Evolutionary conservation across 2,888 invertebrate genomes (phyloP).

Genomic region (Dasysyrphus tricinctus): DNA sequence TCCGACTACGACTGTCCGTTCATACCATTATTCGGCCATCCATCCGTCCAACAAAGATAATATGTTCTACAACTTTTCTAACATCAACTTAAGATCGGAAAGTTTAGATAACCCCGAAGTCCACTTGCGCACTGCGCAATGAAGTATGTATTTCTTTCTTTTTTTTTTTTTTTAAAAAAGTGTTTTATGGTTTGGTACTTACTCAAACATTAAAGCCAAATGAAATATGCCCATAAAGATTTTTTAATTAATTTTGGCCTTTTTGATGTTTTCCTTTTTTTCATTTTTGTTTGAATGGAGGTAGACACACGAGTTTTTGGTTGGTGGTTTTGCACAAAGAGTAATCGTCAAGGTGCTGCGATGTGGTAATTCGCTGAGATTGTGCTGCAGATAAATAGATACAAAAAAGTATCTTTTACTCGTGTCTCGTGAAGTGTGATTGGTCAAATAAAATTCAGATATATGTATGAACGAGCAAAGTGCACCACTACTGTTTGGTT

Average conservation of each 20-base stretch:
- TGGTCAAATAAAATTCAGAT: constrained; percentile 5
- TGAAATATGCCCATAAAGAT: constrained; percentile 66
- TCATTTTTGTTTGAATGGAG: constrained; percentile 27
- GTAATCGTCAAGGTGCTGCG: constrained; percentile 42
- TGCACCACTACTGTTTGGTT: constrained; percentile 23
- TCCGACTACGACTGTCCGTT: too few relatives aligned
- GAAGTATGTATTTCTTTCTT: too few relatives aligned
- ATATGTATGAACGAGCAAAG: not conserved
- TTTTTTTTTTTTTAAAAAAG: constrained; percentile 30
- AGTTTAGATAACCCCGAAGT: constrained; percentile 54
- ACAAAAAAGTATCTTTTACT: constrained; percentile 51
- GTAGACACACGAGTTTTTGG: constrained; percentile 35
- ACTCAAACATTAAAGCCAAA: constrained; percentile 69
- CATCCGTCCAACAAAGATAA: constrained; percentile 14
- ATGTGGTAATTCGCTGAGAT: constrained; percentile 64
- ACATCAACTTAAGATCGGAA: constrained; percentile 46
- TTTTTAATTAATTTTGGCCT: constrained; percentile 46
- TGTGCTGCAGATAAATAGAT: constrained; percentile 54
- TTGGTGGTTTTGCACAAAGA: constrained; percentile 36
- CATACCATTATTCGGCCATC: not conserved
- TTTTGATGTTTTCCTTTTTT: constrained; percentile 30
- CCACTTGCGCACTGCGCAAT: constrained; percentile 66
- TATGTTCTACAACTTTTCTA: constrained; percentile 61
- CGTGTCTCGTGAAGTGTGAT: constrained; percentile 3
- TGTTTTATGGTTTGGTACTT: constrained; percentile 68